Base-by-base conservation (phyloP, 2,888 invertebrate species). In the Microdon myrmicae region DNA sequence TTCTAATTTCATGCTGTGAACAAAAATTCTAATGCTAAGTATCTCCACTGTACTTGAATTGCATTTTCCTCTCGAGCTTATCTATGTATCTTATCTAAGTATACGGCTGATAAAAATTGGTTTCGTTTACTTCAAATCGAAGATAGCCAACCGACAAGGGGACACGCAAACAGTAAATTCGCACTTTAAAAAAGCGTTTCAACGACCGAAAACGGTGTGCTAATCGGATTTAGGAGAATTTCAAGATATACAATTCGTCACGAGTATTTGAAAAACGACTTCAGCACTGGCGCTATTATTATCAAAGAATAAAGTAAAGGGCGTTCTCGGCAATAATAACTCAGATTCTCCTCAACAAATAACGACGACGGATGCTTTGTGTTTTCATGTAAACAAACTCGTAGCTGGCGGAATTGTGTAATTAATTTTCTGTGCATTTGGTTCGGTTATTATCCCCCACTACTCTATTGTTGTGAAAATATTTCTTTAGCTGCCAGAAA, bases 1-100 rank as follows among this genome's bases (percentile, higher is more conserved):
- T 14, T 37, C 4, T 7, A 9, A 12, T 19, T n/a, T 6, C 25
- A 25, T 43, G 22, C 38, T 31, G 25, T 37, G n/a, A n/a, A 20
- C 38, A 49, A n/a, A 35, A 39, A 19, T 26, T 38, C 45, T 19
- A 17, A 58, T 38, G 43, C 45, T 44, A 37, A 45, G 44, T 45
- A 39, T 58, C 51, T 38, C 45, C 43, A 32, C 49, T 38, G 49
- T 23, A 29, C 19, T 38, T 39, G 6, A 26, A 20, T 39, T 14
- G 35, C 31, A 55, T 48, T 64, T 29, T 48, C 44, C 34, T 60
- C 53, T 59, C 44, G 39, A 38, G 41, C 8, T 8, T 22, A 47
- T 43, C 29, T 59, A 23, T 54, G 38, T 66, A 66, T 66, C 66
- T 66, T 64, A 64, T 64, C 64, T 51, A 25, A 45, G n/a, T 51